phyloP scores from a whole-genome alignment of 2,113 vertebrate genomes.

The Aleadryas rufinucha region DNA sequence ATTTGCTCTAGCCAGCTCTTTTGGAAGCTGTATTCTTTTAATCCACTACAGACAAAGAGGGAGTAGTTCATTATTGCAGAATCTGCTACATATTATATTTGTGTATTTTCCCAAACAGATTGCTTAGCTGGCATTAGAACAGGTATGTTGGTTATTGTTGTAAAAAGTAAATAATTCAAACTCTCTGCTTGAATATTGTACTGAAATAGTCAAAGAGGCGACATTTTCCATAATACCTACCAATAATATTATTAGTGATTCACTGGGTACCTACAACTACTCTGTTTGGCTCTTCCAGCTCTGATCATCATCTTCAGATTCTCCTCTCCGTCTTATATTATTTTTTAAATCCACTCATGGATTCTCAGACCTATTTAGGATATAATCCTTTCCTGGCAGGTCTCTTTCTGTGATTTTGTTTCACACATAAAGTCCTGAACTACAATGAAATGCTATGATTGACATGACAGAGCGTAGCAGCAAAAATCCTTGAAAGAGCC shows the following conservation, averaged over 20 bases:
- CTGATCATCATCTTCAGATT: not conserved
- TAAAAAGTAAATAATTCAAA: not conserved
- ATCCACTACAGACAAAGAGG: not conserved
- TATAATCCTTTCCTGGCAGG: not conserved
- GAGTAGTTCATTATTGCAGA: not conserved
- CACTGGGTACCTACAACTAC: not conserved
- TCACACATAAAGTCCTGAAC: not conserved
- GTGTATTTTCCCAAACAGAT: not conserved
- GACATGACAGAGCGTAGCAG: not conserved
- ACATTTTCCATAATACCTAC: not conserved
- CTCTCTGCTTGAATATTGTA: not conserved
- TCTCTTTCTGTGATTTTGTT: not conserved
- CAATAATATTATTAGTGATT: not conserved
- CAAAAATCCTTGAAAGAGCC: not conserved
- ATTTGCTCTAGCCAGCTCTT: not conserved
- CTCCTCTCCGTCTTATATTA: not conserved
- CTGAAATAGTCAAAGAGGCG: not conserved
- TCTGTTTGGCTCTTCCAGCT: not conserved
- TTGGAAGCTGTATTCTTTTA: not conserved
- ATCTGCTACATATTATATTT: not conserved
- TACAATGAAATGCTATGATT: not conserved
- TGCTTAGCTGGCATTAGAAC: not conserved
- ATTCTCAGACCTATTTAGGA: not conserved
- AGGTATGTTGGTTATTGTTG: not conserved
- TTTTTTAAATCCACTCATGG: not conserved